phyloP scores from a whole-genome alignment of 2,888 invertebrate genomes.

The Rhingia campestris region DNA sequence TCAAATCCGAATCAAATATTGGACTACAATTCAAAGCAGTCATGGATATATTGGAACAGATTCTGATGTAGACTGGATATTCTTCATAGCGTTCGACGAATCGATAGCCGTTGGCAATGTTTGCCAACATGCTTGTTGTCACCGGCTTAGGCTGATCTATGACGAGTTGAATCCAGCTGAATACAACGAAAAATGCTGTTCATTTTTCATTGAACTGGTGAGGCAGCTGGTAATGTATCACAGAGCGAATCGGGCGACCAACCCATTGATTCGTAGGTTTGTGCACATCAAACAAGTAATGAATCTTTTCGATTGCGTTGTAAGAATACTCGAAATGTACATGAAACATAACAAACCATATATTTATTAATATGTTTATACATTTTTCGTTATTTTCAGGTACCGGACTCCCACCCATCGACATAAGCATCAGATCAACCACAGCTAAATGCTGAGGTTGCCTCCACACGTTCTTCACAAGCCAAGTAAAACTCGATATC shows the following conservation, averaged over 20 bases:
- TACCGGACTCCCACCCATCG: conserved; percentile 18
- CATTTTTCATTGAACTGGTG: conserved; percentile 10
- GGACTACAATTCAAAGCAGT: too few species aligned
- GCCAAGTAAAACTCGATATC: conserved; percentile 6
- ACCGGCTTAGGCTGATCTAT: too few species aligned
- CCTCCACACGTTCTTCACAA: conserved; percentile 30
- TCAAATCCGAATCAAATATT: too few species aligned
- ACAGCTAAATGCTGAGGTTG: conserved; percentile 14
- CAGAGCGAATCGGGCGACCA: conserved; percentile 9
- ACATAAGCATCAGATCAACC: conserved; percentile 13
- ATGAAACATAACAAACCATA: conserved; percentile 20
- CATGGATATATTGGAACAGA: too few species aligned
- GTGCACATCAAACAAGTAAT: conserved; percentile 27
- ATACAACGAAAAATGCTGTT: too few species aligned
- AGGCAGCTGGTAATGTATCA: conserved; percentile 9
- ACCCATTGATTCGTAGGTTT: conserved; percentile 18
- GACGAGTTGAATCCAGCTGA: too few species aligned
- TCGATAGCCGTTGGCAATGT: too few species aligned
- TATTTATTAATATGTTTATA: conserved; percentile 2
- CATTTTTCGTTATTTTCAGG: conserved; percentile 6
- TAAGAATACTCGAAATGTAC: conserved; percentile 27
- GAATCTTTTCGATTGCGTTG: conserved; percentile 17
- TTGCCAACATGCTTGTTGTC: too few species aligned
- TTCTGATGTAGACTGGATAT: too few species aligned
- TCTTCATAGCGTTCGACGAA: too few species aligned